A percentile compares a stretch with the other conserved stretches of the same genome.
phyloP scores from a whole-genome alignment of 1,140 invertebrate genomes.

The Anastrepha ludens region DNA sequence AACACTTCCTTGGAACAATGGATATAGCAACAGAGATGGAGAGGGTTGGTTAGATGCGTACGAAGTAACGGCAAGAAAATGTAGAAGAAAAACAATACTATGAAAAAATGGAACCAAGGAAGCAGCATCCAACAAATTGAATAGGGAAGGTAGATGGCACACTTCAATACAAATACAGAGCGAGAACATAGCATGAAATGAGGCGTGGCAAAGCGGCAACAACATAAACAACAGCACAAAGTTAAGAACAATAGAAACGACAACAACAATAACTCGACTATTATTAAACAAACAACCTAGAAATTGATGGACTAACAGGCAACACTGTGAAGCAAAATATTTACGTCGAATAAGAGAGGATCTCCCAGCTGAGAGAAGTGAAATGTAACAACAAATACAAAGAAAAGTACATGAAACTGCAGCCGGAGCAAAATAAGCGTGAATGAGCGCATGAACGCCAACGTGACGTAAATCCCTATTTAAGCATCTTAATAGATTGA shows the following conservation, averaged over 20 bases:
- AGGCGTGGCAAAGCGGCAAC: conserved; percentile 41
- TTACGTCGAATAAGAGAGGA: too few relatives aligned
- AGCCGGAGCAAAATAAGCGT: background rate
- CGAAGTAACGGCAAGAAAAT: background rate
- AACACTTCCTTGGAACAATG: background rate
- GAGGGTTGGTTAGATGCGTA: background rate
- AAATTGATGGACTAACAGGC: background rate
- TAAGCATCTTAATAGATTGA: conserved; percentile 54
- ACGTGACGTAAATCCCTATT: conserved; percentile 44
- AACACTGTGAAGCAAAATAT: too few relatives aligned
- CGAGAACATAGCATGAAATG: conserved; percentile 13
- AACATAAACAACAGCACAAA: conserved; percentile 49
- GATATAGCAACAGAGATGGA: background rate
- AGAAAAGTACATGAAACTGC: background rate
- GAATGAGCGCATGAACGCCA: conserved; percentile 36
- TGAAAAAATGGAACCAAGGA: background rate
- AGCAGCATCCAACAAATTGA: background rate
- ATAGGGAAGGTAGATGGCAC: background rate
- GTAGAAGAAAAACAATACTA: background rate
- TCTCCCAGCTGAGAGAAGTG: background rate
- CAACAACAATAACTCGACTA: background rate
- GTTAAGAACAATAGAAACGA: conserved; percentile 46
- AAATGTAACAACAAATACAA: conserved; percentile 7
- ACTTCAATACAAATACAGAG: background rate
- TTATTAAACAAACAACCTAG: background rate